Percentiles rank a stretch among this genome's conserved stretches.
Conservation (phyloP, 2,888 invertebrate genomes). For the Pyrrhia umbra region DNA sequence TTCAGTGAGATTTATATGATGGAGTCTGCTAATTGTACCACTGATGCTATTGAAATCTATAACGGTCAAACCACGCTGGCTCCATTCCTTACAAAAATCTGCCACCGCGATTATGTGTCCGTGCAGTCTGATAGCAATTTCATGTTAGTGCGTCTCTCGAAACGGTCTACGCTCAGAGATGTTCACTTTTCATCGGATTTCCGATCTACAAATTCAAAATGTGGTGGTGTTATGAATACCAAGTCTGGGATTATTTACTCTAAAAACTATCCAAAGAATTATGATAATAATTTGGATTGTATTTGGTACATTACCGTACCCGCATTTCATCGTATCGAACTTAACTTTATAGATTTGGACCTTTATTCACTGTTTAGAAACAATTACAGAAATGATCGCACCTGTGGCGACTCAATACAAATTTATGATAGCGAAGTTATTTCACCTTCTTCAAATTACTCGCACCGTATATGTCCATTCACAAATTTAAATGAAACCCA, state of each 20-base stretch:
- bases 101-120: conserved; percentile 85
- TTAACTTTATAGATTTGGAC: conserved; percentile 92
- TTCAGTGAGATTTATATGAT: conserved; percentile 92
- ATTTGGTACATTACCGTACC: conserved; percentile 94
- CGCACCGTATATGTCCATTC: conserved; percentile 89
- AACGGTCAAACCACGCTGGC: conserved; percentile 91
- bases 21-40: conserved; percentile 88
- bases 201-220: conserved; percentile 85
- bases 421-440: conserved; percentile 50
- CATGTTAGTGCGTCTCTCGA: conserved; percentile 92
- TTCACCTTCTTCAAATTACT: conserved; percentile 70
- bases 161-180: conserved; percentile 89
- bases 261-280: conserved; percentile 95
- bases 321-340: conserved; percentile 91
- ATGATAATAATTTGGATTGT: conserved; percentile 93
- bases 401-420: conserved; percentile 51
- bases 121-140: conserved; percentile 92
- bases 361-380: conserved; percentile 81
- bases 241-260: conserved; percentile 93
- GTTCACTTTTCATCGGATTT: conserved; percentile 91
- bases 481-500: conserved; percentile 68
- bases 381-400: neutral
- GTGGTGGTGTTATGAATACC: conserved; percentile 93
- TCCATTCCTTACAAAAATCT: conserved; percentile 91
- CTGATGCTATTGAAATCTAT: conserved; percentile 92